phyloP scores from a whole-genome alignment of 2,888 invertebrate genomes.

The Cosmia pyralina region DNA sequence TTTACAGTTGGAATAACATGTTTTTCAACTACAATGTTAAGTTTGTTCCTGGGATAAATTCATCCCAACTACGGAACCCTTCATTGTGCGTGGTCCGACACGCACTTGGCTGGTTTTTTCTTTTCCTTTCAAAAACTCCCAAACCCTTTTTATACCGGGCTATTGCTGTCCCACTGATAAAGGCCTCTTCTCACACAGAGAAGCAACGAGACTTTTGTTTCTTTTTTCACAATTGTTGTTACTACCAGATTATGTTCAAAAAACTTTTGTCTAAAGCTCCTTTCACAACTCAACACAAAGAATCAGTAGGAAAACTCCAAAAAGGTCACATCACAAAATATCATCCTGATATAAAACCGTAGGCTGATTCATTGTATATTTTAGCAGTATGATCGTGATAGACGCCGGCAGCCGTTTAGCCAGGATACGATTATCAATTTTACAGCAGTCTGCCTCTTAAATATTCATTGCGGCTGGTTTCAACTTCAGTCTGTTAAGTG shows the following conservation, averaged over 20 bases:
- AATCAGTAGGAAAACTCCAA: neutral
- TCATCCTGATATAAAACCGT: slow-evolving; percentile 28
- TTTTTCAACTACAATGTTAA: no score
- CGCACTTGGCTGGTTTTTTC: no score
- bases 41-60: no score
- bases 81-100: no score
- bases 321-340: slow-evolving; percentile 37
- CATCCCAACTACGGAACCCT: no score
- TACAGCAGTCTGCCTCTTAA: slow-evolving; percentile 50
- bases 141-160: no score
- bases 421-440: slow-evolving; percentile 55
- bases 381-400: slow-evolving; percentile 42
- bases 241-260: neutral
- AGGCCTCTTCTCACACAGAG: no score
- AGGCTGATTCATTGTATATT: slow-evolving; percentile 56
- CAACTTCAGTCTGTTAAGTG: slow-evolving; percentile 42
- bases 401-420: slow-evolving; percentile 45
- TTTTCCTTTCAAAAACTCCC: no score
- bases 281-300: neutral
- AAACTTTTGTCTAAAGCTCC: neutral
- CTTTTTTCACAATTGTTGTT: neutral
- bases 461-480: slow-evolving; percentile 55
- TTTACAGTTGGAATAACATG: no score
- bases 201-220: no score
- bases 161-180: no score